A percentile compares a stretch with the other conserved stretches of the same genome.
phyloP scores from a whole-genome alignment of 37 sponge, comb jelly and placozoan species.

The Oopsacas minuta region DNA sequence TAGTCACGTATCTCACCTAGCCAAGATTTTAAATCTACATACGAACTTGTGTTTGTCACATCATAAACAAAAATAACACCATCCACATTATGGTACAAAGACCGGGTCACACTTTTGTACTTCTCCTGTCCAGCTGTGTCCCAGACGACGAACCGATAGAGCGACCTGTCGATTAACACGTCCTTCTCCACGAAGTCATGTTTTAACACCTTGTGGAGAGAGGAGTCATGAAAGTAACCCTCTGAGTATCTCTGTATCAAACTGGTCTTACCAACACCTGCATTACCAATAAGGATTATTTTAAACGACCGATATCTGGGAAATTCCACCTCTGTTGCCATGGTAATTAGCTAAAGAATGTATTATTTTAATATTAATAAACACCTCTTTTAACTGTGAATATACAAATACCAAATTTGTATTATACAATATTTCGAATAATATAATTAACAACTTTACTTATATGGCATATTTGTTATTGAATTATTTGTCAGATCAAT shows the following conservation, averaged over 20 bases:
- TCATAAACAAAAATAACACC: background rate
- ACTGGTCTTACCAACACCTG: background rate
- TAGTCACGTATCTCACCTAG: background rate
- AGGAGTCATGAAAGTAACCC: background rate
- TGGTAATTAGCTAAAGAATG: no score
- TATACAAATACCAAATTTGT: no score
- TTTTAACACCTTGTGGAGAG: background rate
- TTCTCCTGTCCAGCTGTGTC: conserved; percentile 5
- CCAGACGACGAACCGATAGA: background rate
- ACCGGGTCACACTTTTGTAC: background rate
- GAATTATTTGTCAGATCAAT: no score
- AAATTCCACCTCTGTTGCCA: no score
- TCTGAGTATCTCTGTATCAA: background rate
- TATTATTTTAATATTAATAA: no score
- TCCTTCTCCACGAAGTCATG: background rate
- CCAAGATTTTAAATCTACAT: background rate
- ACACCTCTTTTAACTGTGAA: no score
- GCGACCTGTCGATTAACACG: background rate
- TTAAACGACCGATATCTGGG: background rate
- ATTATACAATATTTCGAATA: no score
- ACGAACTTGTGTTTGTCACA: background rate
- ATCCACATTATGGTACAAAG: background rate
- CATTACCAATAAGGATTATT: background rate
- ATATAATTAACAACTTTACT: no score
- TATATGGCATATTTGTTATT: no score